phyloP scores from a whole-genome alignment of 2,797 vertebrate genomes.

The Parauchenoglanis punctatus region DNA sequence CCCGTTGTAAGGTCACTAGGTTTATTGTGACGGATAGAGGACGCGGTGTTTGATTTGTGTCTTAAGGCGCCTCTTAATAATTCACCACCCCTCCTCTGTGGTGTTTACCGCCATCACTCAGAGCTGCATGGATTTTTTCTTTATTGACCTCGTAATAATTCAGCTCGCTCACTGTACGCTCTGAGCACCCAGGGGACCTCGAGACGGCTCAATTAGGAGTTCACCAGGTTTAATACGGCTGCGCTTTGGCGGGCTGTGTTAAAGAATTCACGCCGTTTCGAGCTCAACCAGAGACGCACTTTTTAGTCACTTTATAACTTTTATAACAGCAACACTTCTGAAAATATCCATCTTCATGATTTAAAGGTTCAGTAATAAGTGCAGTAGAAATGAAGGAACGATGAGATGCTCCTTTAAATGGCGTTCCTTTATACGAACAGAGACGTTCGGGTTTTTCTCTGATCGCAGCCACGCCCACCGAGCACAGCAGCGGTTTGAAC shows the following conservation, averaged over 20 bases:
- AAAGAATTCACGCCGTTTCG: not conserved
- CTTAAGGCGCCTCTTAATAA: conserved; percentile 56
- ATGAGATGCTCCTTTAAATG: no score
- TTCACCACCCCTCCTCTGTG: conserved; percentile 40
- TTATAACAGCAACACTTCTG: no score
- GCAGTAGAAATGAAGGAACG: no score
- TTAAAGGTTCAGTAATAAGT: no score
- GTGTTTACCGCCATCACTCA: conserved; percentile 45
- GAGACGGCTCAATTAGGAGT: conserved; percentile 26
- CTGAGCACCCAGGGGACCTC: conserved; percentile 18
- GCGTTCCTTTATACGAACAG: no score
- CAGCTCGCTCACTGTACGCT: conserved; percentile 24
- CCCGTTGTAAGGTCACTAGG: conserved; percentile 42
- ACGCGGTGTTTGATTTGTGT: conserved; percentile 24
- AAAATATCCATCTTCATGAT: no score
- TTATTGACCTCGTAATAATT: conserved; percentile 49
- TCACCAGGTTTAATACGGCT: conserved; percentile 43
- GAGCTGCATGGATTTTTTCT: conserved; percentile 48
- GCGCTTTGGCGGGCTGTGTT: not conserved
- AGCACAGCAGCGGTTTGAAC: no score
- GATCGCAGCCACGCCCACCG: not conserved
- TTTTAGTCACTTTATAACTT: not conserved
- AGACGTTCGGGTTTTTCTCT: not conserved
- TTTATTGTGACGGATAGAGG: conserved; percentile 30
- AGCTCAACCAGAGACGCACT: not conserved